Percentiles rank a stretch among this genome's conserved stretches.
Conservation (phyloP, 2,113 vertebrate genomes). For the Sterrhoptilus dennistouni region DNA sequence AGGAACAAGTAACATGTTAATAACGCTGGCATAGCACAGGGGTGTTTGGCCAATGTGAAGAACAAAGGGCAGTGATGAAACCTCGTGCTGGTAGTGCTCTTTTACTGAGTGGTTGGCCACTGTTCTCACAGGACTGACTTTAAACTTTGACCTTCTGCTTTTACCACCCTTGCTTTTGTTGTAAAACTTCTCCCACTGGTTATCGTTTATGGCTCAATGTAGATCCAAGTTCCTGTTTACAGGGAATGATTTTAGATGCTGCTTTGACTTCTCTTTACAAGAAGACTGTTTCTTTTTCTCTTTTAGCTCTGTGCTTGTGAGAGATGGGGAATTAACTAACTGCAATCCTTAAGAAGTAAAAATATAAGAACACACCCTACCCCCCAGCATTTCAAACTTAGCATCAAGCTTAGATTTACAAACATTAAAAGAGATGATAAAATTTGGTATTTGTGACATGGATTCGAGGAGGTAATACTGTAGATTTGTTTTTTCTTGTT, state of each 20-base stretch:
- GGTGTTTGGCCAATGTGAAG: not conserved
- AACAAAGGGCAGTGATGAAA: not conserved
- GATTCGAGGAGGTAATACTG: not conserved
- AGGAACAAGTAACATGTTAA: not conserved
- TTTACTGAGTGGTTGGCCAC: not conserved
- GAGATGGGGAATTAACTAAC: not conserved
- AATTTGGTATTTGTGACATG: not conserved
- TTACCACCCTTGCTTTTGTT: not conserved
- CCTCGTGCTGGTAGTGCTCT: rapidly evolving
- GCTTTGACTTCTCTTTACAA: not conserved
- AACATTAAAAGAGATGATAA: not conserved
- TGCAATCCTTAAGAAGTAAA: not conserved
- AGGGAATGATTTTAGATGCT: not conserved
- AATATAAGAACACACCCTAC: not conserved
- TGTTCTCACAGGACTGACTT: not conserved
- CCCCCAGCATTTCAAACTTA: not conserved
- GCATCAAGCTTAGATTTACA: not conserved
- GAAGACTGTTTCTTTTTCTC: not conserved
- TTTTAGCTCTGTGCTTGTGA: not conserved
- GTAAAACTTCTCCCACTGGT: not conserved
- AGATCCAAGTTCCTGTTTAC: not conserved
- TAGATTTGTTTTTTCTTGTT: not conserved
- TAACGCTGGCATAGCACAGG: not conserved
- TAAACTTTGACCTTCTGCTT: not conserved
- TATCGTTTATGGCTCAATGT: not conserved